Evolutionary conservation across 2,113 vertebrate species (phyloP).

Genomic region (Trematomus loennbergii): DNA sequence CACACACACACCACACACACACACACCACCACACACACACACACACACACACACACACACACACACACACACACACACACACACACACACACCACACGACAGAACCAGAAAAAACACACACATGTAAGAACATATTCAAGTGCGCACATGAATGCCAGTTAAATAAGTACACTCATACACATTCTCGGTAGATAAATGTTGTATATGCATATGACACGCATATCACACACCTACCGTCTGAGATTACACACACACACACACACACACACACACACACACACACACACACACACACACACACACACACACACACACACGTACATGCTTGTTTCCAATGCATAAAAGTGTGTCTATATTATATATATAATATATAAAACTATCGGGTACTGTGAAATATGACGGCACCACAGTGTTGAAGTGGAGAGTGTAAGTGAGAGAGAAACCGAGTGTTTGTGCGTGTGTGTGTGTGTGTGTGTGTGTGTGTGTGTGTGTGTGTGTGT

Average conservation of each 20-base stretch:
- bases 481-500: background rate
- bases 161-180: slow-evolving; percentile 56
- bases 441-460: no score
- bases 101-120: slow-evolving; percentile 25
- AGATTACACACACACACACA: background rate
- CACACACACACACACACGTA: no score
- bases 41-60: slow-evolving; percentile 22
- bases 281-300: background rate
- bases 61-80: slow-evolving; percentile 20
- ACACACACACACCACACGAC: slow-evolving; percentile 31
- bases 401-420: no score
- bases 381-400: no score
- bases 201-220: slow-evolving; percentile 27
- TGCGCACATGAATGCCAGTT: slow-evolving; percentile 30
- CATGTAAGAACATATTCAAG: slow-evolving; percentile 52
- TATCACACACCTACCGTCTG: background rate
- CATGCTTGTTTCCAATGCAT: no score
- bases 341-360: no score
- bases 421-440: no score
- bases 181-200: slow-evolving; percentile 50
- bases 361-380: no score
- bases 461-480: no score
- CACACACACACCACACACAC: slow-evolving; percentile 6
- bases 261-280: slow-evolving; percentile 7
- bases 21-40: slow-evolving; percentile 39